phyloP scores from a whole-genome alignment of 2,797 vertebrate genomes.

The Alca torda region DNA sequence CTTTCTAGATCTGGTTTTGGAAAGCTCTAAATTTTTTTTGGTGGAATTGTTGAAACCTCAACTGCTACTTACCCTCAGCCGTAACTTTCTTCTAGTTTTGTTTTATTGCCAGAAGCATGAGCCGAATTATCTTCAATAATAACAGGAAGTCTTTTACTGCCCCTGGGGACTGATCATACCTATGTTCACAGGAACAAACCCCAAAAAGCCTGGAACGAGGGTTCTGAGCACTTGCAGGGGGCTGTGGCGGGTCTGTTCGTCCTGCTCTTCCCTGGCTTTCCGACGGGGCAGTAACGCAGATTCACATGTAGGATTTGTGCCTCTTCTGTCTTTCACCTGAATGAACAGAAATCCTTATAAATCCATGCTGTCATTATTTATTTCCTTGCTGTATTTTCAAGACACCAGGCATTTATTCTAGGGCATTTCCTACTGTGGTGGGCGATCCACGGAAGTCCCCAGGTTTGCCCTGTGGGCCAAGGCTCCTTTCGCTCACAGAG shows the following conservation, averaged over 20 bases:
- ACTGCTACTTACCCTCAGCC: not conserved
- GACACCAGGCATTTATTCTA: not conserved
- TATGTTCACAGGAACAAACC: not conserved
- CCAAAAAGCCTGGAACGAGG: not conserved
- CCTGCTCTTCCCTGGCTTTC: not conserved
- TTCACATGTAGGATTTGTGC: not conserved
- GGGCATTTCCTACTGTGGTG: not conserved
- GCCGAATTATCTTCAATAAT: constrained; percentile 19
- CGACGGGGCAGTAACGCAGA: not conserved
- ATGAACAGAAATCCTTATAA: not conserved
- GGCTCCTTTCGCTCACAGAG: not conserved
- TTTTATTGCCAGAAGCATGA: constrained; percentile 28
- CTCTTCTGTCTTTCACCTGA: not conserved
- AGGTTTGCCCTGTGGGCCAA: not conserved
- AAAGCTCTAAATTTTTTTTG: not conserved
- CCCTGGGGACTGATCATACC: not conserved
- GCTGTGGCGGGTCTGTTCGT: accelerated
- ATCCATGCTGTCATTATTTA: not conserved
- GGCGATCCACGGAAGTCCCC: not conserved
- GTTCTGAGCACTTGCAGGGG: not conserved
- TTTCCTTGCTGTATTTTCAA: not conserved
- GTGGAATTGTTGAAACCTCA: constrained; percentile 40
- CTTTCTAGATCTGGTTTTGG: not conserved
- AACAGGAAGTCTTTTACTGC: constrained; percentile 34
- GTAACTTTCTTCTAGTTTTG: constrained; percentile 30